These are phyloP conservation scores for Acanthosepion lycidas DNA, from an alignment of 2,888 invertebrate species.

Conservation along the genomic window DNA sequence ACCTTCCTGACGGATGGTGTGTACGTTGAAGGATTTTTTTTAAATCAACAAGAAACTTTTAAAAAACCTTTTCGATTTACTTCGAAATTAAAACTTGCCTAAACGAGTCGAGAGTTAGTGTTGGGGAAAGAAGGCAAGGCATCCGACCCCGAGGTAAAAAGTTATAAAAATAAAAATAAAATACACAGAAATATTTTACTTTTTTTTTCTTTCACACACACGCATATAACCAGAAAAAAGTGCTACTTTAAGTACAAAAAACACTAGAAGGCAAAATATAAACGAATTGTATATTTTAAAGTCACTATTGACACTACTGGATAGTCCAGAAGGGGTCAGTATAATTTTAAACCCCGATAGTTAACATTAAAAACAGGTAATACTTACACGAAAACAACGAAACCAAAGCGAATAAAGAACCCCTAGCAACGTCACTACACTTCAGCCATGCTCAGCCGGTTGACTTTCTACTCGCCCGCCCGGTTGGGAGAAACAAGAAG, in stretches of 20 bases:
- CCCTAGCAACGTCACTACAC: slow-evolving; percentile 8
- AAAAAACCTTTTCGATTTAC: too few relatives aligned
- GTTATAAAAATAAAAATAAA: not conserved
- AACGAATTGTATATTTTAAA: not conserved
- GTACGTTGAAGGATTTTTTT: too few relatives aligned
- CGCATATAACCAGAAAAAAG: not conserved
- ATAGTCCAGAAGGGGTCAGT: not conserved
- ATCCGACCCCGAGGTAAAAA: not conserved
- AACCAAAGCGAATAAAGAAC: not conserved
- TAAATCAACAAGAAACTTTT: too few relatives aligned
- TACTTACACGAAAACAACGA: slow-evolving; percentile 37
- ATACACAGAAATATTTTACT: not conserved
- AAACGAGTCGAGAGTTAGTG: not conserved
- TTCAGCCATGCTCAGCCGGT: slow-evolving; percentile 1
- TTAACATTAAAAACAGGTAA: not conserved
- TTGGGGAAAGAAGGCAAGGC: not conserved
- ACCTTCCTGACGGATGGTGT: too few relatives aligned
- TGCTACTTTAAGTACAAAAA: not conserved
- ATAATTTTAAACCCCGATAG: not conserved
- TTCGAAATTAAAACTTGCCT: too few relatives aligned
- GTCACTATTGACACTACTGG: not conserved
- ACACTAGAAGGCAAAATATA: not conserved
- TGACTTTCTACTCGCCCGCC: not conserved
- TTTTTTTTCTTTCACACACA: not conserved
- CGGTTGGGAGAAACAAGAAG: not conserved